These are phyloP conservation scores for Ypsolopha sequella DNA, from an alignment of 2,888 invertebrate species.

Conservation along the genomic window DNA sequence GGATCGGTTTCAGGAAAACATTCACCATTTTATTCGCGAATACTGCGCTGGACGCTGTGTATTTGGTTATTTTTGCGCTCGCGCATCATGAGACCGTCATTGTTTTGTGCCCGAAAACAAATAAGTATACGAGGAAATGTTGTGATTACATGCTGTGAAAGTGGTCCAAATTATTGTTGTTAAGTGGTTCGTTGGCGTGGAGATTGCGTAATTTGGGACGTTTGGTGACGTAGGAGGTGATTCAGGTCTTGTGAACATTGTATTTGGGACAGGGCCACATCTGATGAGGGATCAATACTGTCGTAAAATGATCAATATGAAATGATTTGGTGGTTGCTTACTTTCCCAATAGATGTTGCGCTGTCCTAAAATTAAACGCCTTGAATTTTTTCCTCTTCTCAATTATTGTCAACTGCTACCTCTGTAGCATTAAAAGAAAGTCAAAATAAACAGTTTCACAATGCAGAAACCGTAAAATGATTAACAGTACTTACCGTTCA, in stretches of 20 bases:
- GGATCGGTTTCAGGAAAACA: slow-evolving; percentile 60
- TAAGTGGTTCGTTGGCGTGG: background rate
- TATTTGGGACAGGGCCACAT: background rate
- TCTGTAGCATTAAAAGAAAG: background rate
- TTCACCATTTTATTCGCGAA: slow-evolving; percentile 60
- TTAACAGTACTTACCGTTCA: background rate
- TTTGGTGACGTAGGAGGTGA: background rate
- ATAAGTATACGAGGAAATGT: background rate
- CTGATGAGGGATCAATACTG: background rate
- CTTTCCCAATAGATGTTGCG: too few species aligned
- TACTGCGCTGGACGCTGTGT: slow-evolving; percentile 32
- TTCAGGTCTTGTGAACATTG: background rate
- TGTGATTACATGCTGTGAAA: background rate
- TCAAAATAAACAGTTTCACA: background rate
- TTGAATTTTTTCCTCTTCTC: too few species aligned
- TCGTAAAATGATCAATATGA: too few species aligned
- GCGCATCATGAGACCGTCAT: background rate
- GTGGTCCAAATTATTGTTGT: background rate
- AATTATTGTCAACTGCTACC: too few species aligned
- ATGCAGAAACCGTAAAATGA: background rate
- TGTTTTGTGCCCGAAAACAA: background rate
- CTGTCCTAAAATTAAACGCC: too few species aligned
- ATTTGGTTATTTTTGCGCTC: slow-evolving; percentile 13
- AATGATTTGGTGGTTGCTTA: too few species aligned
- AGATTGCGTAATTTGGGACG: background rate